Conservation (phyloP, 2,888 invertebrate genomes). For the Drosophila austrosaltans region DNA sequence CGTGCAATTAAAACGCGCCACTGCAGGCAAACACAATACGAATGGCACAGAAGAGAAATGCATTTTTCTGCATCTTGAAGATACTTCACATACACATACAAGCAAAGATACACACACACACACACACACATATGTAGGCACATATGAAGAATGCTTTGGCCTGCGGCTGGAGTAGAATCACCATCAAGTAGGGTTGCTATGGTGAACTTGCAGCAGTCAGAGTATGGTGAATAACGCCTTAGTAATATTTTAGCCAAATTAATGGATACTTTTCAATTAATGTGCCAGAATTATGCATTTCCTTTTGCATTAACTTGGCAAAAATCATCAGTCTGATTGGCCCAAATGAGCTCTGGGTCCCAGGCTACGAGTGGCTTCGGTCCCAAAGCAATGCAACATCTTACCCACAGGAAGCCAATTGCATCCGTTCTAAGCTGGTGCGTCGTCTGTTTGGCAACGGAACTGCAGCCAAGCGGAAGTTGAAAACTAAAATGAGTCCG, state of each 20-base stretch:
- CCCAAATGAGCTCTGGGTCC: conserved; percentile 65
- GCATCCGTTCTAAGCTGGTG: conserved; percentile 66
- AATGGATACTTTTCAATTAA: conserved; percentile 56
- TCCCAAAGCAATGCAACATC: not conserved
- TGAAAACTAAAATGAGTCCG: conserved; percentile 53
- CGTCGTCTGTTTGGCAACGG: conserved; percentile 66
- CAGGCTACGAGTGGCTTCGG: conserved; percentile 27
- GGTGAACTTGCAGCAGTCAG: conserved; percentile 44
- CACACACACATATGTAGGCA: conserved; percentile 2
- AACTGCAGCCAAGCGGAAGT: conserved; percentile 65
- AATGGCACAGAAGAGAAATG: conserved; percentile 60
- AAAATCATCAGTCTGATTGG: conserved; percentile 58
- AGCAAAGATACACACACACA: conserved; percentile 4
- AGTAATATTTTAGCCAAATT: conserved; percentile 45
- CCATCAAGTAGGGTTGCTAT: not conserved
- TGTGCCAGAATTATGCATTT: conserved; percentile 65
- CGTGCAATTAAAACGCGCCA: conserved; percentile 55
- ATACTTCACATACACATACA: conserved; percentile 37
- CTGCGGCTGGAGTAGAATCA: conserved; percentile 27
- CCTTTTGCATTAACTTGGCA: conserved; percentile 39
- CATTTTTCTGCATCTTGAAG: conserved; percentile 76
- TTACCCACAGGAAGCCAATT: conserved; percentile 59
- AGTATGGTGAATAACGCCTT: conserved; percentile 5
- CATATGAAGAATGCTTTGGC: conserved; percentile 14
- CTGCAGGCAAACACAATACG: conserved; percentile 46